Evolutionary conservation across 2,888 invertebrate genomes (phyloP), one percentile per base, ranked within the genome.

Genomic region (Conistra vaccinii): DNA sequence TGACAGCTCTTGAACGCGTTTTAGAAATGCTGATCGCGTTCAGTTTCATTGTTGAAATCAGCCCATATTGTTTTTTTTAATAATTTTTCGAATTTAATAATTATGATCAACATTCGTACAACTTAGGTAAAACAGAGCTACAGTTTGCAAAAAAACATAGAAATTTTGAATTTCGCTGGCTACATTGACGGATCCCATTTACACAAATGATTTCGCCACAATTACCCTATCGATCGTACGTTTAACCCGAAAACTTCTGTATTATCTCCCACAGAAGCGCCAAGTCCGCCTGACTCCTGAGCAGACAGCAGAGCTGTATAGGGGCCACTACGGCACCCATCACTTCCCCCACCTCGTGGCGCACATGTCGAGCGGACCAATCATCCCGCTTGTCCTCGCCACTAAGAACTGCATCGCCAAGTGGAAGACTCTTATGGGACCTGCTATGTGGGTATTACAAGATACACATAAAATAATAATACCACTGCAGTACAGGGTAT

Each of bases 231-330:
- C 3, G 10, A 51, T 51, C 53, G 17, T 45, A 5, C 12, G 42
- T 55, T 26, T 29, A 23, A 29, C 14, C 4, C 10, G 29, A 69
- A 42, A 35, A 9, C 26, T n/a, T 32, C 10, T 26, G 3, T 55
- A 7, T 42, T 71, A 23, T 57, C 26, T 51, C 12, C 26, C 1
- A 65, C 94, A 98, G 97, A 97, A 97, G 87, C 97, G 98, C 78
- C 95, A 97, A 83, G 94, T 99, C 0, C 97, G 97, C 69, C 95
- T 99, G 75, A 98, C 98, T 0, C 98, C 98, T 0, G 99, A 99
- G 93, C 98, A 98, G 93, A 98, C 98, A 0, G 98, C 98, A 0
- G 98, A 99, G 90, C 97, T 99, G 87, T 99, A 98, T 93, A 97
- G 97, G 6, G 97, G 98, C 69, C 97, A 97, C 90, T 98, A 98